Conservation (phyloP, 1,140 invertebrate species). For the Drosophila lacertosa region DNA sequence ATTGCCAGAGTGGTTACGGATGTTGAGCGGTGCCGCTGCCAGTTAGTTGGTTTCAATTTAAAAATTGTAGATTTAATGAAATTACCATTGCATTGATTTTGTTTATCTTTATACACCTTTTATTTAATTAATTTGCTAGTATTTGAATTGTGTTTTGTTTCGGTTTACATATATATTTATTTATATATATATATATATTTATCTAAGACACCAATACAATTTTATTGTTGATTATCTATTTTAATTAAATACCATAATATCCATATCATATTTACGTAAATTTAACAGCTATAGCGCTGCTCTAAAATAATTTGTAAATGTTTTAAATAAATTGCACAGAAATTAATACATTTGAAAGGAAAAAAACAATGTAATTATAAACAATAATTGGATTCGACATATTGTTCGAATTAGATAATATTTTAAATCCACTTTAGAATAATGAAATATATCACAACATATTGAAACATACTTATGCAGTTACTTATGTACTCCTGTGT, state of each 20-base stretch:
- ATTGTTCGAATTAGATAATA: conserved; percentile 31
- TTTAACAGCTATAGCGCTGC: conserved; percentile 28
- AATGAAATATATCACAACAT: conserved; percentile 74
- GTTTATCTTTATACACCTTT: conserved; percentile 67
- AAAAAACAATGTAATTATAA: conserved; percentile 5
- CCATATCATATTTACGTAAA: conserved; percentile 45
- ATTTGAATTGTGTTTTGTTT: conserved; percentile 54
- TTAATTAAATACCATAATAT: conserved; percentile 71
- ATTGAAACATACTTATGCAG: conserved; percentile 43
- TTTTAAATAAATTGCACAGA: background rate
- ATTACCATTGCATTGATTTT: conserved; percentile 65
- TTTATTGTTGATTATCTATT: conserved; percentile 74
- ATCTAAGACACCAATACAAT: conserved; percentile 72
- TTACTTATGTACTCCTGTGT: conserved; percentile 30
- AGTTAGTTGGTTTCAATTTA: conserved; percentile 6
- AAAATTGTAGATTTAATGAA: conserved; percentile 61
- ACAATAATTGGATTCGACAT: conserved; percentile 40
- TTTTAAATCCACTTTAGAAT: conserved; percentile 43
- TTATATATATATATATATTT: conserved; percentile 42
- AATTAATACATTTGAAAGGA: conserved; percentile 27
- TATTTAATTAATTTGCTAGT: conserved; percentile 69
- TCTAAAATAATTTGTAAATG: background rate
- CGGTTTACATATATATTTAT: conserved; percentile 8
- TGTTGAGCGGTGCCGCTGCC: background rate
- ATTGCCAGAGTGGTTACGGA: conserved; percentile 47